These are phyloP conservation scores for Helleia helle DNA, from an alignment of 2,888 invertebrate species.

Conservation along the genomic window DNA sequence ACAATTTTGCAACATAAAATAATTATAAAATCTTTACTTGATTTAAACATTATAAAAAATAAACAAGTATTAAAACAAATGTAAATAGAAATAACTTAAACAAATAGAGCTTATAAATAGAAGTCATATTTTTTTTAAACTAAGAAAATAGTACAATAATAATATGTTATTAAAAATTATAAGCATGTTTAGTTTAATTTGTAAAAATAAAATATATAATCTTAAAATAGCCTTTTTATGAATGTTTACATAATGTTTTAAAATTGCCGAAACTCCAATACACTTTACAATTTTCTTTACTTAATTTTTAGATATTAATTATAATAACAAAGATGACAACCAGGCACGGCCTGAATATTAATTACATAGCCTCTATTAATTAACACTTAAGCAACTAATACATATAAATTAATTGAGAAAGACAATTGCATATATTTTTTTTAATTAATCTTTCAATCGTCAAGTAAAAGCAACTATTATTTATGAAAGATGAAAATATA, in stretches of 20 bases:
- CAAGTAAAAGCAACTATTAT: too few species aligned
- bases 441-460: too few species aligned
- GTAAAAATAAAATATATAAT: neutral
- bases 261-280: neutral
- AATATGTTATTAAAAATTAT: constrained; percentile 14
- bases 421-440: too few species aligned
- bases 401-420: too few species aligned
- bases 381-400: too few species aligned
- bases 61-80: constrained; percentile 54
- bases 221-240: neutral
- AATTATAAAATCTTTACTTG: constrained; percentile 29
- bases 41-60: constrained; percentile 40
- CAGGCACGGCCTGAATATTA: too few species aligned
- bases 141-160: constrained; percentile 39
- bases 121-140: constrained; percentile 42
- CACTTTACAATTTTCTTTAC: neutral
- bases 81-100: constrained; percentile 64
- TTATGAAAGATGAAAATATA: too few species aligned
- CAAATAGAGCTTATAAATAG: constrained; percentile 52
- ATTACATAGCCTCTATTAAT: too few species aligned
- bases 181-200: neutral
- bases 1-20: constrained; percentile 8
- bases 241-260: neutral
- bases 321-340: too few species aligned
- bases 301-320: too few species aligned